A percentile compares a stretch with the other conserved stretches of the same genome.
phyloP scores from a whole-genome alignment of 2,888 invertebrate genomes.

The Pterostichus madidus region DNA sequence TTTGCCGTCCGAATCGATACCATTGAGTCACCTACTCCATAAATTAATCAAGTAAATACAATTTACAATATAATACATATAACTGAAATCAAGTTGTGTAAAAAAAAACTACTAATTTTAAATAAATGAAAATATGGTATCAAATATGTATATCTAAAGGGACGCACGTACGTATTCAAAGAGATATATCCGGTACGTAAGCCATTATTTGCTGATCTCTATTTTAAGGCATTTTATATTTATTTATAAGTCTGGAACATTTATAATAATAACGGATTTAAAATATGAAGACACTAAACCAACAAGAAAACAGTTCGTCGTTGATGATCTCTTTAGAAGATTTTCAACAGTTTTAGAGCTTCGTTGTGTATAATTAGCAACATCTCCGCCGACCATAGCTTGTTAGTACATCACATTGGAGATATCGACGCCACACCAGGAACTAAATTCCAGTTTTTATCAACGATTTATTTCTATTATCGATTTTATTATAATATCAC shows the following conservation, averaged over 20 bases:
- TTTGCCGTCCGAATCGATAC: too few relatives aligned
- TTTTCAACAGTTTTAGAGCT: slow-evolving; percentile 16
- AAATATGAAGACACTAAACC: background rate
- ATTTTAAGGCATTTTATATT: too few relatives aligned
- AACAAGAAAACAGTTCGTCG: background rate
- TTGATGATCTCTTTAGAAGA: slow-evolving; percentile 24
- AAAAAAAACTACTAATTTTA: too few relatives aligned
- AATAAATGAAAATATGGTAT: too few relatives aligned
- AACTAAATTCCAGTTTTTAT: slow-evolving; percentile 42
- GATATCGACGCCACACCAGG: slow-evolving; percentile 33
- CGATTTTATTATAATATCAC: slow-evolving; percentile 37
- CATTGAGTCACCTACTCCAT: too few relatives aligned
- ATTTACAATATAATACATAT: too few relatives aligned
- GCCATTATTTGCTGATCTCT: too few relatives aligned
- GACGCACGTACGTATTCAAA: too few relatives aligned
- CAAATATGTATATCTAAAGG: too few relatives aligned
- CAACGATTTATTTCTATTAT: slow-evolving; percentile 2
- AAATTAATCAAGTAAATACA: too few relatives aligned
- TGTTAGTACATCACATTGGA: slow-evolving; percentile 20
- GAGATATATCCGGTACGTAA: too few relatives aligned
- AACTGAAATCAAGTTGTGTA: too few relatives aligned
- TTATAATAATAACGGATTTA: background rate
- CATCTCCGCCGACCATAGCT: background rate
- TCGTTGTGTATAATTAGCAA: slow-evolving; percentile 18
- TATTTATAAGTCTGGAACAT: background rate